Evolutionary conservation across 2,888 invertebrate genomes (phyloP).

Genomic region (Lycophotia porphyrea): DNA sequence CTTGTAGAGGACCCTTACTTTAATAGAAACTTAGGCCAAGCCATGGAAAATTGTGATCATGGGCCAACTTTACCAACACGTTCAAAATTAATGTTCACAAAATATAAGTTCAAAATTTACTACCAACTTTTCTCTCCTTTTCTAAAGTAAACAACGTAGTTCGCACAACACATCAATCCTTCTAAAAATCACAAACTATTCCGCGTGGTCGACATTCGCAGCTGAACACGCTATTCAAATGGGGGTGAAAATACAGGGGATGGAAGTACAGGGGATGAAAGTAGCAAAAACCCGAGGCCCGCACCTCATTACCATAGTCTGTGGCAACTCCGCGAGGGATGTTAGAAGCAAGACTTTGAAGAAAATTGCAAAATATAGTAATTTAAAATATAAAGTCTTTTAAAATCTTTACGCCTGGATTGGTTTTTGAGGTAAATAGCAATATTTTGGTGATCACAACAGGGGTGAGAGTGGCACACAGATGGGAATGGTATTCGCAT

Average conservation of each 20-base stretch:
- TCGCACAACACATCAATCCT: constrained; percentile 63
- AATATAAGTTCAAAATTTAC: neutral
- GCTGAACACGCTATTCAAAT: constrained; percentile 79
- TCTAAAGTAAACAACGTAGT: constrained; percentile 38
- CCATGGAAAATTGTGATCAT: neutral
- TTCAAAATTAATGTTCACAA: neutral
- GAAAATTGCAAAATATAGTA: constrained; percentile 62
- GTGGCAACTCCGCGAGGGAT: constrained; percentile 70
- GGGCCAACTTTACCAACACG: neutral
- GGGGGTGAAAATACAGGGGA: constrained; percentile 66
- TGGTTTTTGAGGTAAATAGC: constrained; percentile 42
- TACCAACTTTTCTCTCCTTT: neutral
- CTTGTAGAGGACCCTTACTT: neutral
- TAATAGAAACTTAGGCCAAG: neutral
- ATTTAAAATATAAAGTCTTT: constrained; percentile 59
- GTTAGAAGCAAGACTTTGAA: constrained; percentile 67
- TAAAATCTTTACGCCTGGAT: constrained; percentile 29
- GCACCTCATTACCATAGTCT: constrained; percentile 81
- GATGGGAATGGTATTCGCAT: neutral
- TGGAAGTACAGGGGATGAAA: constrained; percentile 73
- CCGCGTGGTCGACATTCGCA: constrained; percentile 67
- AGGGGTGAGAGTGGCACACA: neutral
- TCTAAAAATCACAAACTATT: constrained; percentile 69
- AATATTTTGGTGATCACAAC: constrained; percentile 28
- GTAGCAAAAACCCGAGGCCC: constrained; percentile 80